Evolutionary conservation across 2,797 vertebrate species (phyloP).

Genomic region (Chloroceryle inda): DNA sequence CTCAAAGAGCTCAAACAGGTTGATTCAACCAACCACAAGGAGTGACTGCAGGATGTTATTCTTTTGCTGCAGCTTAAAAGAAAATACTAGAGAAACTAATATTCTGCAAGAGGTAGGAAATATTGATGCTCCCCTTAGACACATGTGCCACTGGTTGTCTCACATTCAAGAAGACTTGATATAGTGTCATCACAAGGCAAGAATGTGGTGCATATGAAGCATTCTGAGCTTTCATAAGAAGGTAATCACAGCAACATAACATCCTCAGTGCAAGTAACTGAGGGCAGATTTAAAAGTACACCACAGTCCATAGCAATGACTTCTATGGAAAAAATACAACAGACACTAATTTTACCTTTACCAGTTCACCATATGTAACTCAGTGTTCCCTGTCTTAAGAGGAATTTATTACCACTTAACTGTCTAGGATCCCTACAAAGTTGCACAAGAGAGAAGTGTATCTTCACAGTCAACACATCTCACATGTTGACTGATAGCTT

Average conservation of each 20-base stretch:
- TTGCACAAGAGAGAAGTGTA: not conserved
- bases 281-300: not conserved
- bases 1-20: not conserved
- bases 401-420: not conserved
- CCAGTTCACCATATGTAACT: not conserved
- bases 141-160: not conserved
- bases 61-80: not conserved
- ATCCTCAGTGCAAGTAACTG: not conserved
- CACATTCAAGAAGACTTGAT: not conserved
- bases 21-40: not conserved
- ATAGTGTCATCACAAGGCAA: not conserved
- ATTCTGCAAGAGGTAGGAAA: not conserved
- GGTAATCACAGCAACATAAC: not conserved
- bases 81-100: not conserved
- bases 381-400: not conserved
- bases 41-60: not conserved
- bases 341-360: not conserved
- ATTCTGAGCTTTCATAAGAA: not conserved
- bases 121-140: not conserved
- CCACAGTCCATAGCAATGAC: not conserved
- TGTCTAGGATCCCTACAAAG: not conserved
- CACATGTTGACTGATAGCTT: not conserved
- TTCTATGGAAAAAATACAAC: not conserved
- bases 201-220: not conserved
- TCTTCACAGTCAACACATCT: not conserved